phyloP scores from a whole-genome alignment of 2,113 vertebrate genomes.

The Micronycteris hirsuta region DNA sequence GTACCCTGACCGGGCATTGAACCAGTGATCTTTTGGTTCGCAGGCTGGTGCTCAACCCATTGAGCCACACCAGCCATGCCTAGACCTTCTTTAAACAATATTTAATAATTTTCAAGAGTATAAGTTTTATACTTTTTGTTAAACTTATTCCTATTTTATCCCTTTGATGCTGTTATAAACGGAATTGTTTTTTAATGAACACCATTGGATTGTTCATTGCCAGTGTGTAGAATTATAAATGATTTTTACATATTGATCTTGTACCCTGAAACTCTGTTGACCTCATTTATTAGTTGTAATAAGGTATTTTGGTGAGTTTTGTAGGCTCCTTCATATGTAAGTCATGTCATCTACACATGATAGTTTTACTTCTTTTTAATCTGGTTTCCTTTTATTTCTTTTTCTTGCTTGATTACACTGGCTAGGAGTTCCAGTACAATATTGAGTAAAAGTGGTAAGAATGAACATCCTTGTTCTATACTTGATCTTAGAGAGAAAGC shows the following conservation, averaged over 20 bases:
- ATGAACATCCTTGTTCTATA: neutral
- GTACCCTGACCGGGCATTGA: too few relatives aligned
- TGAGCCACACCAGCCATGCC: too few relatives aligned
- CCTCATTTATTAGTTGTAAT: neutral
- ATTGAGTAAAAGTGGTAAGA: neutral
- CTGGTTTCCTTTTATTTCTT: neutral
- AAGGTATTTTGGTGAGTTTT: neutral
- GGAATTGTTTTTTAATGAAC: constrained; percentile 7
- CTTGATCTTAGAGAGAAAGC: neutral
- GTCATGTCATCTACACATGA: neutral
- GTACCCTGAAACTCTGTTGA: neutral
- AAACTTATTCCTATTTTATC: neutral
- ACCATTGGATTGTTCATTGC: neutral
- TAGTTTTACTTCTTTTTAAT: neutral
- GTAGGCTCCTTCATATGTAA: neutral
- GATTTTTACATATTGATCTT: neutral
- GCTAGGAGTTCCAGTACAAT: neutral
- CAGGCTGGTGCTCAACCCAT: too few relatives aligned
- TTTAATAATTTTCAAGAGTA: neutral
- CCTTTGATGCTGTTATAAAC: neutral
- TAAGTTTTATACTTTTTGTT: neutral
- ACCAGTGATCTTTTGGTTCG: too few relatives aligned
- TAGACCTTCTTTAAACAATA: neutral
- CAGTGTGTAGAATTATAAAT: neutral
- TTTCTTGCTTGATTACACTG: neutral